Conservation (phyloP, 2,797 vertebrate genomes). For the Coregonus ussuriensis region DNA sequence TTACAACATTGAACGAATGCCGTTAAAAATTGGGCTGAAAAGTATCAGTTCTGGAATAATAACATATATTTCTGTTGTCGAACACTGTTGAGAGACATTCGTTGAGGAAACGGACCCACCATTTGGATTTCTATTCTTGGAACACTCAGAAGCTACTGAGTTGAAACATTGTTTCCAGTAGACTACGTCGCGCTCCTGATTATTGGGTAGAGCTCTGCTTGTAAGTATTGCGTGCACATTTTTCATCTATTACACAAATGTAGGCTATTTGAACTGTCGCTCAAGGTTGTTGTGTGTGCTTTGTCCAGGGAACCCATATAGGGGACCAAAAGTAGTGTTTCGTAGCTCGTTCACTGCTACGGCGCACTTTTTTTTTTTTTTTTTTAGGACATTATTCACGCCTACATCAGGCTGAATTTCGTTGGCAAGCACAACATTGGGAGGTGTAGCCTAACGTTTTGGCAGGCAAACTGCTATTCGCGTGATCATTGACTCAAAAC, state of each 20-base stretch:
- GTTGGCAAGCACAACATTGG: background rate
- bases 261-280: slow-evolving; percentile 30
- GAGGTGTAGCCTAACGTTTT: background rate
- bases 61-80: slow-evolving; percentile 11
- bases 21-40: slow-evolving; percentile 44
- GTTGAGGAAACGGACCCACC: slow-evolving; percentile 22
- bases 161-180: slow-evolving; percentile 54
- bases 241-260: slow-evolving; percentile 12
- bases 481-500: background rate
- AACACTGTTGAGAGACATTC: slow-evolving; percentile 34
- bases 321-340: background rate
- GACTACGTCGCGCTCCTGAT: slow-evolving; percentile 53
- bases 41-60: slow-evolving; percentile 25
- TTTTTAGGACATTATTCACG: background rate
- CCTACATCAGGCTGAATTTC: background rate
- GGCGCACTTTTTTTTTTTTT: background rate
- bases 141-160: slow-evolving; percentile 49
- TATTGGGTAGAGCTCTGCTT: slow-evolving; percentile 63
- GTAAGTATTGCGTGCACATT: slow-evolving; percentile 71
- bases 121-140: slow-evolving; percentile 16
- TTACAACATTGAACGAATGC: slow-evolving; percentile 51
- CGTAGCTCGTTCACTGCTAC: background rate
- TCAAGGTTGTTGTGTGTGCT: background rate
- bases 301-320: background rate
- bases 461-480: background rate